A percentile compares a stretch with the other conserved stretches of the same genome.
Conservation (phyloP, 2,888 invertebrate genomes). For the Drosophila hawaiiensis region DNA sequence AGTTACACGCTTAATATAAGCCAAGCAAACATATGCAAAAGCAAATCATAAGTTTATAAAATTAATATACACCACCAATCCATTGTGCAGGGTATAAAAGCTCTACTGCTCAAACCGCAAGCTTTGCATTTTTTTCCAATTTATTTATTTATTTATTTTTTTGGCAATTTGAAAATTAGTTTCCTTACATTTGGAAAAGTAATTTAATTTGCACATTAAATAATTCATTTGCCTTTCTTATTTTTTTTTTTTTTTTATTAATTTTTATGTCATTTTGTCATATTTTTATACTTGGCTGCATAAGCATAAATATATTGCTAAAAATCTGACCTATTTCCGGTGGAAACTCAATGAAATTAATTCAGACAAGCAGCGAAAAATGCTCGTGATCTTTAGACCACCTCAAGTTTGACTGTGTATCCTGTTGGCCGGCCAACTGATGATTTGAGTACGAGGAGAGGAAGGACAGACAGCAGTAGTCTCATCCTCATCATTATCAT, state of each 20-base stretch:
- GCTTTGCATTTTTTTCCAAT: conserved; percentile 23
- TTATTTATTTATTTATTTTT: background rate
- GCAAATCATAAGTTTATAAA: background rate
- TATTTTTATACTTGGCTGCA: conserved; percentile 31
- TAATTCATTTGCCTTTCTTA: conserved; percentile 22
- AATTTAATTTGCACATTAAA: conserved; percentile 69
- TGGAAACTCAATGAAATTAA: conserved; percentile 24
- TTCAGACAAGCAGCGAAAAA: conserved; percentile 6
- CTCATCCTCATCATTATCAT: conserved; percentile 7
- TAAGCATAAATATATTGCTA: conserved; percentile 37
- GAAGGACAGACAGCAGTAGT: conserved; percentile 25
- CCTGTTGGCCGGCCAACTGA: conserved; percentile 18
- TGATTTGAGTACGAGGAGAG: conserved; percentile 29
- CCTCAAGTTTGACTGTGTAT: conserved; percentile 7
- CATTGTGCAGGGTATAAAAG: background rate
- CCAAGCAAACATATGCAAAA: background rate
- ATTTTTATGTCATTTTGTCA: conserved; percentile 29
- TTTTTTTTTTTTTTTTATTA: conserved; percentile 19
- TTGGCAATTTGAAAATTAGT: conserved; percentile 71
- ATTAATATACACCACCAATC: background rate
- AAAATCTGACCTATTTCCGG: conserved; percentile 34
- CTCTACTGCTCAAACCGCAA: conserved; percentile 32
- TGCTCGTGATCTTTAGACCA: conserved; percentile 11
- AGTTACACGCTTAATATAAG: background rate
- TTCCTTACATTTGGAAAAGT: conserved; percentile 79